Evolutionary conservation across 2,888 invertebrate species (phyloP).

Genomic region (Athalia circularis): DNA sequence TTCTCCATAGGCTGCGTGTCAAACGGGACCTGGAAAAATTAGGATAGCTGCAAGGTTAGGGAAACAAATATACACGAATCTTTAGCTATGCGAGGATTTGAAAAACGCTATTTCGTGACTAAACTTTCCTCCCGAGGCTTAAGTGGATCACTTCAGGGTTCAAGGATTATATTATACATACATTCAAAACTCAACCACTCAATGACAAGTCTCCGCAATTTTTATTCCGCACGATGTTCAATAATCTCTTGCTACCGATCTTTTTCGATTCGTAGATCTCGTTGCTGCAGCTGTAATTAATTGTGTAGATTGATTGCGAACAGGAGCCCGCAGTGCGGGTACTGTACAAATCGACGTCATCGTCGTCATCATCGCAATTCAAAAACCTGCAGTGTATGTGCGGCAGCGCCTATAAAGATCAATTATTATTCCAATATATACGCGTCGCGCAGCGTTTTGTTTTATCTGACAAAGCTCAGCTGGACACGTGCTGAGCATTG

Average conservation of each 20-base stretch:
- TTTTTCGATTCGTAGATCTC: too few species aligned
- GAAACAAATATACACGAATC: slow-evolving; percentile 14
- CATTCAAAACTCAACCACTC: not conserved
- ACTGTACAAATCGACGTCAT: too few species aligned
- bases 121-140: not conserved
- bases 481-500: slow-evolving; percentile 65
- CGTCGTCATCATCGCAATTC: too few species aligned
- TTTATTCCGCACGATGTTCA: too few species aligned
- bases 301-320: too few species aligned
- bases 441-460: slow-evolving; percentile 55
- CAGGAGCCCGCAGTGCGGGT: too few species aligned
- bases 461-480: slow-evolving; percentile 63
- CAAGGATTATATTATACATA: not conserved
- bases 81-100: slow-evolving; percentile 3
- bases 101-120: slow-evolving; percentile 28
- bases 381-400: too few species aligned
- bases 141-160: slow-evolving; percentile 9
- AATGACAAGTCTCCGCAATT: too few species aligned
- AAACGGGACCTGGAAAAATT: slow-evolving; percentile 28
- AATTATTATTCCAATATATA: slow-evolving; percentile 29
- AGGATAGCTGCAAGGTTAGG: slow-evolving; percentile 12
- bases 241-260: too few species aligned
- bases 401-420: not conserved
- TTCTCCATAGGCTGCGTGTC: not conserved
- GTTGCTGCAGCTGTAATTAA: too few species aligned